A percentile compares a stretch with the other conserved stretches of the same genome.
phyloP scores from a whole-genome alignment of 35 echinoderm and acorn worm species.

The Eucidaris tribuloides region DNA sequence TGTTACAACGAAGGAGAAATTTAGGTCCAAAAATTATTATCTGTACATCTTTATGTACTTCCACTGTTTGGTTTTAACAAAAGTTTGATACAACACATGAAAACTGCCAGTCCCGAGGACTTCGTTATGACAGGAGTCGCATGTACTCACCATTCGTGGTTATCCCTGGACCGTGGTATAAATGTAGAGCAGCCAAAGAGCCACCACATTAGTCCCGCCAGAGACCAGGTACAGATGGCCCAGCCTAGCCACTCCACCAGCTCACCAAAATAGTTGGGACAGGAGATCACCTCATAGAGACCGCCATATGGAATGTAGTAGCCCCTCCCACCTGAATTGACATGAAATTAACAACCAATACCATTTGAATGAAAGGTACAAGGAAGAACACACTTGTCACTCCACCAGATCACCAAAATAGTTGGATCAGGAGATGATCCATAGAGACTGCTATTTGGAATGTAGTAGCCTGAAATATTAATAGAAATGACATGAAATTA shows the following conservation, averaged over 20 bases:
- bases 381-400: too few relatives aligned
- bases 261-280: constrained; percentile 40
- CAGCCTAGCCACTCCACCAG: constrained; percentile 29
- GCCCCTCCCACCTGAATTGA: background rate
- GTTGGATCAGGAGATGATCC: too few relatives aligned
- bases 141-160: constrained; percentile 29
- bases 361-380: too few relatives aligned
- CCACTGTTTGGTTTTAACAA: background rate
- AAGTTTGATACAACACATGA: background rate
- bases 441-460: too few relatives aligned
- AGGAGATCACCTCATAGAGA: constrained; percentile 33
- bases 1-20: background rate
- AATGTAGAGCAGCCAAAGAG: constrained; percentile 43
- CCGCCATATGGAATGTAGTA: constrained; percentile 37
- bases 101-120: background rate
- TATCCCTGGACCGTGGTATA: constrained; percentile 24
- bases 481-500: too few relatives aligned
- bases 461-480: too few relatives aligned
- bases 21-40: background rate
- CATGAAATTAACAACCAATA: too few relatives aligned
- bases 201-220: constrained; percentile 23
- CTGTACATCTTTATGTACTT: background rate
- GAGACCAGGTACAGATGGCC: constrained; percentile 31
- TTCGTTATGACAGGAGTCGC: background rate
- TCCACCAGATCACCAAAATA: too few relatives aligned